Evolutionary conservation across 2,888 invertebrate species (phyloP).

Genomic region (Orchesellides sinensis): DNA sequence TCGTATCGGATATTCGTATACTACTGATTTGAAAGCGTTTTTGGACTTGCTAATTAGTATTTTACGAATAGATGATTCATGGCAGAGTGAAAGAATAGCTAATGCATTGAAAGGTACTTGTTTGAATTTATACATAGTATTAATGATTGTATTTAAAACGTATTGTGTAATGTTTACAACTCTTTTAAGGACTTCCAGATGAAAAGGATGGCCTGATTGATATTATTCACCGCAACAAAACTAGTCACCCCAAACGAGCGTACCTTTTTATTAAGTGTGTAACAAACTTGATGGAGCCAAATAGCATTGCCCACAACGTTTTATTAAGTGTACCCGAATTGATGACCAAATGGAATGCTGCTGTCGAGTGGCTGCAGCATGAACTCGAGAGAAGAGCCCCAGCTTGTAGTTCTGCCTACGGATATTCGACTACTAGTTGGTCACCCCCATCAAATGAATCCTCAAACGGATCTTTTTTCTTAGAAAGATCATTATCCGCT

Average conservation of each 20-base stretch:
- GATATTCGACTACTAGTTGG: constrained; percentile 79
- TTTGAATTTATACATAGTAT: background rate
- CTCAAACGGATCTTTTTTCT: constrained; percentile 91
- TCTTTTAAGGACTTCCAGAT: constrained; percentile 82
- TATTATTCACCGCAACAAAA: constrained; percentile 93
- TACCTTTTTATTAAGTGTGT: constrained; percentile 98
- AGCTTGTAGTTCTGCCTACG: constrained; percentile 66
- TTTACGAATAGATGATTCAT: constrained; percentile 94
- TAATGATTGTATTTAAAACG: background rate
- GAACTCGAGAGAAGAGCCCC: constrained; percentile 84
- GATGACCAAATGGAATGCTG: constrained; percentile 90
- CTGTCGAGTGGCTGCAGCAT: constrained; percentile 96
- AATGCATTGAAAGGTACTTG: constrained; percentile 91
- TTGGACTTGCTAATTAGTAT: constrained; percentile 92
- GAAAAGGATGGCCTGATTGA: constrained; percentile 95
- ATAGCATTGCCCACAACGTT: constrained; percentile 88
- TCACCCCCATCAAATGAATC: constrained; percentile 95
- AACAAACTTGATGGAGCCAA: constrained; percentile 92
- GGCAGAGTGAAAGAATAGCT: constrained; percentile 96
- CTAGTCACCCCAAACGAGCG: constrained; percentile 96
- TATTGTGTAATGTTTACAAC: background rate
- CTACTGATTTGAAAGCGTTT: constrained; percentile 95
- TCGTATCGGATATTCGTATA: constrained; percentile 92
- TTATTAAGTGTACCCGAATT: constrained; percentile 87
- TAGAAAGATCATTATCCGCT: constrained; percentile 96